Conservation (phyloP, 2,888 invertebrate species). For the Athrips mouffetella region DNA sequence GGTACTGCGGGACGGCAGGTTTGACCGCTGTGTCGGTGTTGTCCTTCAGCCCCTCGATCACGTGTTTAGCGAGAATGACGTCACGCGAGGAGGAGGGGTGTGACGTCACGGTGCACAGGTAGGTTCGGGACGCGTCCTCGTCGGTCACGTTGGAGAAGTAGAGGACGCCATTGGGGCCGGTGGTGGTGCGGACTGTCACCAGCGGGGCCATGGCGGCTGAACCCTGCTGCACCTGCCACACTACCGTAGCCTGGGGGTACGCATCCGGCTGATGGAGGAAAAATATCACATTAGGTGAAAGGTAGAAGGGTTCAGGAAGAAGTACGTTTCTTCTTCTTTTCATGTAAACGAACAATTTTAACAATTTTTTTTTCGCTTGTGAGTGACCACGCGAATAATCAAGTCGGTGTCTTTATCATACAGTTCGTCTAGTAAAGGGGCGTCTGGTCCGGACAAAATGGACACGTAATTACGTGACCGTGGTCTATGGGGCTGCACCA, state of each 20-base stretch:
- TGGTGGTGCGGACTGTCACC: conserved; percentile 37
- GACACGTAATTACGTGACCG: too few relatives aligned
- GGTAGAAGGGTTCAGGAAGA: too few relatives aligned
- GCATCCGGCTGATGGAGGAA: conserved; percentile 49
- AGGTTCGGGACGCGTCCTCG: conserved; percentile 40
- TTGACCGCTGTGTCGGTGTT: conserved; percentile 37
- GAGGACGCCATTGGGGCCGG: conserved; percentile 50
- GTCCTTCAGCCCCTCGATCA: conserved; percentile 39
- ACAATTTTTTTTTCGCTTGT: too few relatives aligned
- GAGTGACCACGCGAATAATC: too few relatives aligned
- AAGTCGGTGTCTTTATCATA: too few relatives aligned
- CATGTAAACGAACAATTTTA: too few relatives aligned
- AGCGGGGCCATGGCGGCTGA: conserved; percentile 35
- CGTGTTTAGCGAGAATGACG: conserved; percentile 49
- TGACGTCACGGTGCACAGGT: conserved; percentile 48
- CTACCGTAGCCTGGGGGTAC: conserved; percentile 53
- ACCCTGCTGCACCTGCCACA: conserved; percentile 45
- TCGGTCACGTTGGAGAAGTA: conserved; percentile 54
- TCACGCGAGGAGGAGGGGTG: conserved; percentile 43
- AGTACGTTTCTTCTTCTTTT: too few relatives aligned
- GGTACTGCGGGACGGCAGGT: conserved; percentile 48
- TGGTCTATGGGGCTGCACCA: too few relatives aligned
- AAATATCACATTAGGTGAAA: too few relatives aligned
- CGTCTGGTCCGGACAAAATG: too few relatives aligned
- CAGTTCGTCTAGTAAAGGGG: too few relatives aligned